These are phyloP conservation scores for Clivina fossor DNA, from an alignment of 2,888 invertebrate genomes.

Conservation along the genomic window DNA sequence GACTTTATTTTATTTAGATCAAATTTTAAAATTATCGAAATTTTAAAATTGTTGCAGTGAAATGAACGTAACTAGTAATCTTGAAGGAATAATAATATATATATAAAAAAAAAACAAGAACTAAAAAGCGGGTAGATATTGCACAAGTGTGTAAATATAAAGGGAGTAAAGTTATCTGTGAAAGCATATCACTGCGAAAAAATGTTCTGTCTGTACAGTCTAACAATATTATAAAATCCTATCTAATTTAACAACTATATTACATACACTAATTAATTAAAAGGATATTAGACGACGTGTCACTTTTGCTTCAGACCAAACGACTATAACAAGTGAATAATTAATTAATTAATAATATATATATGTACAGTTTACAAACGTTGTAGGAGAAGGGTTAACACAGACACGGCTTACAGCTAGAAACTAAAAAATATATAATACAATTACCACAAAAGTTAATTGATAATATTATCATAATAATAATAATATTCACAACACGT, in stretches of 20 bases:
- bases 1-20: neutral
- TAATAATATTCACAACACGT: conserved; percentile 28
- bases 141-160: conserved; percentile 19
- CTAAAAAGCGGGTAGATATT: conserved; percentile 27
- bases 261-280: conserved; percentile 29
- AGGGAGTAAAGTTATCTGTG: conserved; percentile 18
- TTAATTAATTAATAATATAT: no score
- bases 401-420: conserved; percentile 28
- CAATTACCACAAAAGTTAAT: conserved; percentile 28
- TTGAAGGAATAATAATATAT: no score
- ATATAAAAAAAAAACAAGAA: no score
- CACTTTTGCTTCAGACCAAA: conserved; percentile 25
- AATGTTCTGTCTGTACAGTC: conserved; percentile 50
- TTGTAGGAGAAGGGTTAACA: conserved; percentile 17
- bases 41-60: no score
- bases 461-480: conserved; percentile 10
- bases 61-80: conserved; percentile 15
- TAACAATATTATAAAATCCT: conserved; percentile 47
- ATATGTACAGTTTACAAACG: conserved; percentile 20
- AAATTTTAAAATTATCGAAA: neutral
- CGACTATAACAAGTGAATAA: conserved; percentile 27
- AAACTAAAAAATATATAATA: conserved; percentile 32
- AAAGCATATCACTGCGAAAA: conserved; percentile 23
- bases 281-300: conserved; percentile 21
- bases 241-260: conserved; percentile 32